Evolutionary conservation across 2,797 vertebrate genomes (phyloP).

Genomic region (Sebastes miniatus): DNA sequence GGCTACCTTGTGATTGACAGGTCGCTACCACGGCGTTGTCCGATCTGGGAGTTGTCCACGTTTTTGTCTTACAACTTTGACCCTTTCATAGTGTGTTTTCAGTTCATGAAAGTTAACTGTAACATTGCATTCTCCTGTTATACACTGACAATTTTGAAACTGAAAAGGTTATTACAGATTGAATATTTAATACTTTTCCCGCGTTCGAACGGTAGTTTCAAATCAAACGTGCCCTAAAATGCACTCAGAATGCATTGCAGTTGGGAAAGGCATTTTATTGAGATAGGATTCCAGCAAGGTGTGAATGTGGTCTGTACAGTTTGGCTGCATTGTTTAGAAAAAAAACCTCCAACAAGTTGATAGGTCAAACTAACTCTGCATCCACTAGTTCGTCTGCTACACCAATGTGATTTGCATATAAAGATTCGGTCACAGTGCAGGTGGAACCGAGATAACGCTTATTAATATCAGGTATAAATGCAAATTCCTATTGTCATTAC

Average conservation of each 20-base stretch:
- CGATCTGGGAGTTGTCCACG: too few relatives aligned
- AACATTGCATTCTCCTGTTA: background rate
- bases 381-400: background rate
- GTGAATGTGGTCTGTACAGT: background rate
- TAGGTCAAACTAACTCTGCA: background rate
- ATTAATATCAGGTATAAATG: background rate
- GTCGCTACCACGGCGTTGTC: too few relatives aligned
- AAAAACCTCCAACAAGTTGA: background rate
- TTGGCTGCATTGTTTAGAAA: background rate
- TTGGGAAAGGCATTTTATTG: background rate
- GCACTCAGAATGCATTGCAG: background rate
- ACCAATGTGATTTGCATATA: too few relatives aligned
- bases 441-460: background rate
- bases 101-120: too few relatives aligned
- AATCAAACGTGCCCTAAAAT: background rate
- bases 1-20: too few relatives aligned
- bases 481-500: background rate
- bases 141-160: background rate
- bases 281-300: background rate
- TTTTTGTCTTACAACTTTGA: too few relatives aligned
- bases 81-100: fast-evolving
- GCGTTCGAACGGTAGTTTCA: background rate
- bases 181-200: background rate
- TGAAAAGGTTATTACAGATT: background rate
- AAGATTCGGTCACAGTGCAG: background rate